phyloP scores from a whole-genome alignment of 1,140 invertebrate species.

The Ceratina calcarata region DNA sequence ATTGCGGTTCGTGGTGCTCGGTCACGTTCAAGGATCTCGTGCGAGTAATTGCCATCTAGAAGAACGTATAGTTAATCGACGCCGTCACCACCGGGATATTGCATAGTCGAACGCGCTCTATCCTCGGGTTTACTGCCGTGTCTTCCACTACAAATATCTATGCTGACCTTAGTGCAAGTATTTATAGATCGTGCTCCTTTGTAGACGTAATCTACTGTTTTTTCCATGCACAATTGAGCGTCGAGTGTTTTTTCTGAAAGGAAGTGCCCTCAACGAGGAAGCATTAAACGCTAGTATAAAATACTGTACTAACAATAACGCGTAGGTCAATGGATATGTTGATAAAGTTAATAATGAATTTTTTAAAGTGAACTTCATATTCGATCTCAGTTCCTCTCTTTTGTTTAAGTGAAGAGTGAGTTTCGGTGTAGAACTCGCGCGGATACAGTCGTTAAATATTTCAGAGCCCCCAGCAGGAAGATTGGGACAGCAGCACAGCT shows the following conservation, averaged over 20 bases:
- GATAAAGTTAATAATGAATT: too few relatives aligned
- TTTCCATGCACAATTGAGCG: background rate
- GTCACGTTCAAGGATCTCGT: slow-evolving; percentile 36
- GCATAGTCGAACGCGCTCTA: slow-evolving; percentile 11
- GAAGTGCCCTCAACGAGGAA: background rate
- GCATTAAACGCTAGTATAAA: background rate
- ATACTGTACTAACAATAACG: background rate
- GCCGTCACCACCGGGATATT: background rate
- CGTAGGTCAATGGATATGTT: too few relatives aligned
- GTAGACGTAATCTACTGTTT: slow-evolving; percentile 16
- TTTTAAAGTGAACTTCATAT: too few relatives aligned
- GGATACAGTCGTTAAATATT: background rate
- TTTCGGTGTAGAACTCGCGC: too few relatives aligned
- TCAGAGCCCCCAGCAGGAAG: slow-evolving; percentile 80
- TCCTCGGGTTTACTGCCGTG: background rate
- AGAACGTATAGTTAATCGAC: slow-evolving; percentile 38
- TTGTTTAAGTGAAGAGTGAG: background rate
- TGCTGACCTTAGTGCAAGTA: slow-evolving; percentile 23
- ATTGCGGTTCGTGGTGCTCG: background rate
- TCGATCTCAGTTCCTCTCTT: too few relatives aligned
- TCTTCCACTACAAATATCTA: slow-evolving; percentile 12
- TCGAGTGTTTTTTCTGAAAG: background rate
- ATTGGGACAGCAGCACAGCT: slow-evolving; percentile 88
- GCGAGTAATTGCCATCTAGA: slow-evolving; percentile 20
- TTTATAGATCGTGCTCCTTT: slow-evolving; percentile 20